A percentile compares a stretch with the other conserved stretches of the same genome.
Evolutionary conservation across 2,113 vertebrate genomes (phyloP).

Genomic region (Datnioides undecimradiatus): DNA sequence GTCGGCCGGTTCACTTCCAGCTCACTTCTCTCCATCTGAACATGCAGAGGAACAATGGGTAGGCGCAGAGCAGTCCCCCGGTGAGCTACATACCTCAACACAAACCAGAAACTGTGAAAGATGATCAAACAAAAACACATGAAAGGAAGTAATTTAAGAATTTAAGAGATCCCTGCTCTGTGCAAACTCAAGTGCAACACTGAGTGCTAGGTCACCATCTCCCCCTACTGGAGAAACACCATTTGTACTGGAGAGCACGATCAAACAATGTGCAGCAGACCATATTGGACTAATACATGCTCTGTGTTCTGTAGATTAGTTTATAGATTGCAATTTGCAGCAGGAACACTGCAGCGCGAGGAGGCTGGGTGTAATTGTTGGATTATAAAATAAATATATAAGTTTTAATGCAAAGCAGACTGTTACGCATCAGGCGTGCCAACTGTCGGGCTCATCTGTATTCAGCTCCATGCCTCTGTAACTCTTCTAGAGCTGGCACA

Average conservation of each 20-base stretch:
- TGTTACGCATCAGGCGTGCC: constrained; percentile 9
- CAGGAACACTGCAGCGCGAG: background rate
- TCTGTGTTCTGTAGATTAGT: constrained; percentile 44
- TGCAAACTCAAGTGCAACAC: background rate
- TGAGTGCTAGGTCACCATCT: constrained; percentile 62
- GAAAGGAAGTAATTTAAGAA: constrained; percentile 34
- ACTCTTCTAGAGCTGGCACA: constrained; percentile 37
- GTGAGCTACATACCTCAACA: background rate
- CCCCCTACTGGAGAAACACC: constrained; percentile 66
- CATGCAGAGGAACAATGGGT: constrained; percentile 9
- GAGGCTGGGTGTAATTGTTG: constrained; percentile 7
- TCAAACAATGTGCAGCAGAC: constrained; percentile 51
- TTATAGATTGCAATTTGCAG: constrained; percentile 56
- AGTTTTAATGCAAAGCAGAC: constrained; percentile 30
- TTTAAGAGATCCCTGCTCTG: background rate
- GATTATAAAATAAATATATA: constrained; percentile 20
- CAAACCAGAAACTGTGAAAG: constrained; percentile 15
- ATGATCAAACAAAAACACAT: constrained; percentile 43
- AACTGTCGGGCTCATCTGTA: constrained; percentile 26
- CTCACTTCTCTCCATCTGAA: background rate
- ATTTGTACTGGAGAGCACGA: background rate
- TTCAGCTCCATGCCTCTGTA: constrained; percentile 31
- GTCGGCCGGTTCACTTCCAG: background rate
- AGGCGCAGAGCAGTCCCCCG: background rate
- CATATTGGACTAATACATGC: constrained; percentile 32